Evolutionary conservation across 2,888 invertebrate genomes (phyloP), one percentile per base, ranked within the genome.

Genomic region (Aporophyla nigra): DNA sequence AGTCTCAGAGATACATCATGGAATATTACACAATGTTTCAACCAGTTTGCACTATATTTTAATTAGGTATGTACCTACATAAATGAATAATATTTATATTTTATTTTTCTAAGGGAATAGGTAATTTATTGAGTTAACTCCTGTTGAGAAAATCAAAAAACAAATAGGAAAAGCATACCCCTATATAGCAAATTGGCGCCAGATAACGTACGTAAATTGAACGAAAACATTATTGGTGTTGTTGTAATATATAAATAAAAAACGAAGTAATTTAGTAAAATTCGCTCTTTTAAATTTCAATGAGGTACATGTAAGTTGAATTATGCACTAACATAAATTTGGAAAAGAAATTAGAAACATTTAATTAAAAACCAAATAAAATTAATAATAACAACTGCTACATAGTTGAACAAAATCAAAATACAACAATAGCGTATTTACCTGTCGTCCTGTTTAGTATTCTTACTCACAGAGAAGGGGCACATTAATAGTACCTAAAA

Each of bases 361-460:
- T 1, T 1, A 21, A 14, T 19, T 24, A 12, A 9, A n/a, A 21
- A 19, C 5, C 27, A n/a, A 0, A 51, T 6, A 70, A 14, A 6
- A 51, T 24, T 40, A 43, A 21, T 51, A 71, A 40, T 53, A 16
- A 19, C 9, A 27, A 14, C 33, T 19, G 43, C 5, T 14, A 24
- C 10, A 19, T n/a, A 5, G 0, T 24, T 65, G 1, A 53, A 27
- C 27, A 66, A 43, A 9, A 43, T 40, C 12, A 51, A 43, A 74
- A n/a, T 59, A 71, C 16, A 43, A 16, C 1, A 33, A 12, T 59
- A 51, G 33, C 24, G 9, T n/a, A 56, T 21, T n/a, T 69, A 76
- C 76, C 78, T 51, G 24, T 24, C 7, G 24, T 77, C 10, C 7
- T 6, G 21, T 67, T 46, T 40, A 43, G 24, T 12, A 76, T 16